Percentiles rank a stretch among this genome's conserved stretches.
phyloP scores from a whole-genome alignment of 37 sponge, comb jelly and placozoan species.

The Spongilla lacustris region DNA sequence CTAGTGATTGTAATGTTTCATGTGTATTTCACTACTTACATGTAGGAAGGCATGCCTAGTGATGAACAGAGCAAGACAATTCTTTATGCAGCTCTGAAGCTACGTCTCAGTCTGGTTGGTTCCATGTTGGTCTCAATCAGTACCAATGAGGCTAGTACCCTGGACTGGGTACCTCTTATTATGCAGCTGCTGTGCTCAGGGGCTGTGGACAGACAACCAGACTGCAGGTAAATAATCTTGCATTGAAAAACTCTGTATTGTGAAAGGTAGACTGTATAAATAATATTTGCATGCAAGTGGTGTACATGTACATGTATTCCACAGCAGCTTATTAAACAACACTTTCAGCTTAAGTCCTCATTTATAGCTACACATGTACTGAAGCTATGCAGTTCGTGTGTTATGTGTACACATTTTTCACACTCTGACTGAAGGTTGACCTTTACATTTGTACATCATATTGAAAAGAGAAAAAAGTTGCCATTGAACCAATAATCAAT shows the following conservation, averaged over 20 bases:
- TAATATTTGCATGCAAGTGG: too few relatives aligned
- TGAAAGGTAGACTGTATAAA: too few relatives aligned
- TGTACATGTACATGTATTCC: too few relatives aligned
- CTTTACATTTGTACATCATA: too few relatives aligned
- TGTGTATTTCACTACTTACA: background rate
- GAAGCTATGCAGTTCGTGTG: too few relatives aligned
- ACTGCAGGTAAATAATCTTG: constrained; percentile 68
- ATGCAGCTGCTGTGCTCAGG: constrained; percentile 89
- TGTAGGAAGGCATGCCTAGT: constrained; percentile 74
- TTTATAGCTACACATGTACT: too few relatives aligned
- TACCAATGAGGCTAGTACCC: constrained; percentile 31
- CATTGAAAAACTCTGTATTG: background rate
- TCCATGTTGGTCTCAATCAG: constrained; percentile 76
- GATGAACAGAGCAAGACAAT: constrained; percentile 77
- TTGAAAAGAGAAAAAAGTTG: too few relatives aligned
- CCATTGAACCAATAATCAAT: too few relatives aligned
- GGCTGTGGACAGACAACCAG: constrained; percentile 84
- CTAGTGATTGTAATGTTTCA: background rate
- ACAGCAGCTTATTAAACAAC: too few relatives aligned
- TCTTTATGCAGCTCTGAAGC: constrained; percentile 83
- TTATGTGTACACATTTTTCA: too few relatives aligned
- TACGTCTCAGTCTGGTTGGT: constrained; percentile 79
- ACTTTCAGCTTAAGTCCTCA: too few relatives aligned
- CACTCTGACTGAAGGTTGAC: too few relatives aligned
- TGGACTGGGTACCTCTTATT: constrained; percentile 81